Conservation (phyloP, 2,888 invertebrate genomes). For the Chydorus sphaericus region DNA sequence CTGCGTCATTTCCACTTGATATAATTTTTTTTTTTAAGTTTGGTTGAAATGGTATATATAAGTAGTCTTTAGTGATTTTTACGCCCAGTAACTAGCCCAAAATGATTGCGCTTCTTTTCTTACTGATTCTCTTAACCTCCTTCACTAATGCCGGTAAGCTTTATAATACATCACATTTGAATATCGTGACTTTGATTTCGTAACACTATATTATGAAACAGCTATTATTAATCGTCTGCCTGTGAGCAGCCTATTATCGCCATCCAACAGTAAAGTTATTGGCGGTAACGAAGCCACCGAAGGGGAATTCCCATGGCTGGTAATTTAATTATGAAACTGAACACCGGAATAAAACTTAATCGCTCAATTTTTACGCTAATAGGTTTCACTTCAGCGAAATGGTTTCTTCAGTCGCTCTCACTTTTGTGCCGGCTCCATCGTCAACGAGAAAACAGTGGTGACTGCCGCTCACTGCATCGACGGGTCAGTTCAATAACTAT, state of each 20-base stretch:
- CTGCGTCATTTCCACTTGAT: no score
- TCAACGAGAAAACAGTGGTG: neutral
- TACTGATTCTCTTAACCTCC: neutral
- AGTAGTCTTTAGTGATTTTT: no score
- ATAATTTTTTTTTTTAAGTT: no score
- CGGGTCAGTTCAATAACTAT: neutral
- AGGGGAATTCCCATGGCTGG: constrained; percentile 9
- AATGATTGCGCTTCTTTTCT: neutral
- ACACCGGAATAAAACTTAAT: neutral
- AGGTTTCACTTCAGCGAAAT: constrained; percentile 5
- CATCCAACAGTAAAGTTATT: neutral
- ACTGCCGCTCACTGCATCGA: constrained; percentile 8
- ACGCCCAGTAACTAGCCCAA: no score
- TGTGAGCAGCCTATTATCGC: neutral
- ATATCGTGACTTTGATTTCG: neutral
- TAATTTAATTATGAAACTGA: neutral
- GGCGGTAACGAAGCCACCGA: neutral
- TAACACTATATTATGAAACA: neutral
- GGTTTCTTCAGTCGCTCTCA: constrained; percentile 1
- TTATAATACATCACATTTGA: no score
- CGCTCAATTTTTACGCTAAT: neutral
- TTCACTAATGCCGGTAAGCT: no score
- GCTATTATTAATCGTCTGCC: neutral
- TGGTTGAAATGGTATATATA: no score
- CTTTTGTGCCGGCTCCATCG: constrained; percentile 5